A percentile compares a stretch with the other conserved stretches of the same genome.
phyloP scores from a whole-genome alignment of 2,113 vertebrate genomes.

The Ctenomys sociabilis region DNA sequence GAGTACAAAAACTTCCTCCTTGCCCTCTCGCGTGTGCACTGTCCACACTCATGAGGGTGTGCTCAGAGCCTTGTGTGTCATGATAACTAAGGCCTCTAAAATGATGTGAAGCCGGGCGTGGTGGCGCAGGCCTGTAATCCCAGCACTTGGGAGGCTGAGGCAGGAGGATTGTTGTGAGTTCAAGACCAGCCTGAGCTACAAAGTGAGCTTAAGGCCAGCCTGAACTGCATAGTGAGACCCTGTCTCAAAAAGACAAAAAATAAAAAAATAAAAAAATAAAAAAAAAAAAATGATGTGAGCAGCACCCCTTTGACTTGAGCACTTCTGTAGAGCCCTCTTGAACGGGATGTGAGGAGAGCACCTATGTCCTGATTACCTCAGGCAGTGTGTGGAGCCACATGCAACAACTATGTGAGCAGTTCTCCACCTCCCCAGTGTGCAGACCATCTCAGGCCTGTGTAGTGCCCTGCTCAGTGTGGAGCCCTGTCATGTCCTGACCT shows the following conservation, averaged over 20 bases:
- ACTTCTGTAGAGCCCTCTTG: neutral
- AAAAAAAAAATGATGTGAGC: neutral
- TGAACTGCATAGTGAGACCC: too few relatives aligned
- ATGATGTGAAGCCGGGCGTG: too few relatives aligned
- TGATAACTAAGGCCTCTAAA: neutral
- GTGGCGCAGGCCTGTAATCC: too few relatives aligned
- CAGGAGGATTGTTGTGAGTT: too few relatives aligned
- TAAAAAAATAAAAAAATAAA: too few relatives aligned
- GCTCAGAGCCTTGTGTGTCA: too few relatives aligned
- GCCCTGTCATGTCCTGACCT: neutral
- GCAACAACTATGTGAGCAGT: neutral
- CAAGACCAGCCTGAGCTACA: too few relatives aligned
- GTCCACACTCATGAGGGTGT: neutral
- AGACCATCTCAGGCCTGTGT: neutral
- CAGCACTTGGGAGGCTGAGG: too few relatives aligned
- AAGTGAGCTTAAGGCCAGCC: too few relatives aligned
- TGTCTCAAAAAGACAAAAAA: too few relatives aligned
- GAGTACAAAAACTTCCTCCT: neutral
- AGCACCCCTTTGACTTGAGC: neutral
- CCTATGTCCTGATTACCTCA: neutral
- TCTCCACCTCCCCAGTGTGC: neutral
- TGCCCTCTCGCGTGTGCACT: neutral
- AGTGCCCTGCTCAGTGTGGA: neutral
- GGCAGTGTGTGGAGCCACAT: neutral
- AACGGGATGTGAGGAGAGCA: neutral